These are phyloP conservation scores for Gymnocephalus cernua DNA, from an alignment of 2,113 vertebrate genomes.

Conservation along the genomic window DNA sequence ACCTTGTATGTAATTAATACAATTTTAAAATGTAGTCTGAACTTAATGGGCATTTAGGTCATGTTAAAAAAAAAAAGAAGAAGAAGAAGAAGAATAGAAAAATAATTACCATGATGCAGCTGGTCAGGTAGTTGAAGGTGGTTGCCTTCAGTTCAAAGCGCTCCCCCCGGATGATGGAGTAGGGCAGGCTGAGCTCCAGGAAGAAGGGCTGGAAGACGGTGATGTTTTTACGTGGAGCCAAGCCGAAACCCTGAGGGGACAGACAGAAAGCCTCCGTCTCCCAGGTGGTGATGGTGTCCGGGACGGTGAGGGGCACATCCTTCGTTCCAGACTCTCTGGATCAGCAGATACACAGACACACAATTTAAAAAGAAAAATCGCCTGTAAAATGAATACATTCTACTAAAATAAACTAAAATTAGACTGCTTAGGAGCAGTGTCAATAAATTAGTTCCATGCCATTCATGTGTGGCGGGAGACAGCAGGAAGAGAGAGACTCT, in stretches of 20 bases:
- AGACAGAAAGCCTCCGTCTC: slow-evolving; percentile 89
- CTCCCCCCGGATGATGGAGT: slow-evolving; percentile 64
- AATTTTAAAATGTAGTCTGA: too few relatives aligned
- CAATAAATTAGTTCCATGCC: too few relatives aligned
- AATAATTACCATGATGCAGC: too few relatives aligned
- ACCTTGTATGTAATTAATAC: too few relatives aligned
- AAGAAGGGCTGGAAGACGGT: slow-evolving; percentile 92
- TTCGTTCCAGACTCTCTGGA: slow-evolving; percentile 83
- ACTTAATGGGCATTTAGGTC: too few relatives aligned
- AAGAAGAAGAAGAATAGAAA: too few relatives aligned
- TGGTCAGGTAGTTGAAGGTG: too few relatives aligned
- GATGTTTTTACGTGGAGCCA: slow-evolving; percentile 85
- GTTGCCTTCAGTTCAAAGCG: too few relatives aligned
- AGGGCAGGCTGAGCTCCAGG: slow-evolving; percentile 89
- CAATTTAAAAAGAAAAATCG: too few relatives aligned
- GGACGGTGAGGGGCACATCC: slow-evolving; percentile 81
- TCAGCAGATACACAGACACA: slow-evolving; percentile 6
- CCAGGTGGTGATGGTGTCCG: slow-evolving; percentile 94
- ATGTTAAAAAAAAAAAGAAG: too few relatives aligned
- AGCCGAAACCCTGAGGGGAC: slow-evolving; percentile 85
- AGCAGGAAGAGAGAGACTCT: neutral
- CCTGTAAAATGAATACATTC: too few relatives aligned
- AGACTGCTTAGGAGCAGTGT: neutral
- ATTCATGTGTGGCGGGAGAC: neutral
- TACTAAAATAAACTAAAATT: too few relatives aligned